Evolutionary conservation across 2,888 invertebrate genomes (phyloP).

Genomic region (Strigamia crassipes): DNA sequence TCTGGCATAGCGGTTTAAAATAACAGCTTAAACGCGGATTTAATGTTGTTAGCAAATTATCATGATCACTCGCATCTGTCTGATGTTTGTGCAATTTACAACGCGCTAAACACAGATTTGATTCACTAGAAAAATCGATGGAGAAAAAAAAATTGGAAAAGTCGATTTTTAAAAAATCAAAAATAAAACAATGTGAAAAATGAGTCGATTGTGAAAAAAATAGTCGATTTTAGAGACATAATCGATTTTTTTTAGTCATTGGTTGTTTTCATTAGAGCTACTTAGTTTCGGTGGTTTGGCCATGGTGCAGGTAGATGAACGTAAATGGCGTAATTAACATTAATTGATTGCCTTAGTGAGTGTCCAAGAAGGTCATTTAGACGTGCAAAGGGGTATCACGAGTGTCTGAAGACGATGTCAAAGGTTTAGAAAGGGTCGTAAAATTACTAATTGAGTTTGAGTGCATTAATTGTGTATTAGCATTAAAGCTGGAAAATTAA

Average conservation of each 20-base stretch:
- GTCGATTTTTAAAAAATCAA: neutral
- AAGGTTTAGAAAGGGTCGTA: slow-evolving; percentile 4
- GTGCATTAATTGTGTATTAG: neutral
- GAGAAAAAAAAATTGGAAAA: neutral
- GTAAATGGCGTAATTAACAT: slow-evolving; percentile 10
- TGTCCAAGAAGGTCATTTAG: slow-evolving; percentile 10
- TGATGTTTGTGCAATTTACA: neutral
- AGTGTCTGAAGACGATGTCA: slow-evolving; percentile 4
- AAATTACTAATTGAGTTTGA: slow-evolving; percentile 3
- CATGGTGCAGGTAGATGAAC: neutral
- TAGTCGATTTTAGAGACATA: neutral
- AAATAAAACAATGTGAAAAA: neutral
- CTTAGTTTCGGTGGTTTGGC: neutral
- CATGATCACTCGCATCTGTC: neutral
- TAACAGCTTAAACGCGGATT: neutral
- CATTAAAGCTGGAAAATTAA: neutral
- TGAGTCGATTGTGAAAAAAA: neutral
- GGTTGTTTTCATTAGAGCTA: neutral
- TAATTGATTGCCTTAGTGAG: neutral
- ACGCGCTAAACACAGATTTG: neutral
- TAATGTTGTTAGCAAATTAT: slow-evolving; percentile 3
- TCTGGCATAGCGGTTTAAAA: slow-evolving; percentile 4
- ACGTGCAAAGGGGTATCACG: slow-evolving; percentile 10
- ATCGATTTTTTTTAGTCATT: neutral
- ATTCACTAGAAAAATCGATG: neutral